Conservation (phyloP, 2,797 vertebrate genomes). For the Geotrypetes seraphini region DNA sequence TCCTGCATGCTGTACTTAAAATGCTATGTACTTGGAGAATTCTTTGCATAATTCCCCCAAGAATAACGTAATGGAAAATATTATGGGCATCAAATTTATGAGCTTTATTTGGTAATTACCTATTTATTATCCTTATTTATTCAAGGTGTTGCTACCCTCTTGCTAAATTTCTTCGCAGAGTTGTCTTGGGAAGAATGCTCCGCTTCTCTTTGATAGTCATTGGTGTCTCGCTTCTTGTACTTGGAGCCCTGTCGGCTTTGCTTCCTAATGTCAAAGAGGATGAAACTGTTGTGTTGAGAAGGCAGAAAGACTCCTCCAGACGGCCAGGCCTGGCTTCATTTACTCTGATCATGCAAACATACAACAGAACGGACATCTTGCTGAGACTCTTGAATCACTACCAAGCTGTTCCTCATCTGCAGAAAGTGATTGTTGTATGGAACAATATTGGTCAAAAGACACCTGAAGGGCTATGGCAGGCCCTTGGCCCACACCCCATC, state of each 20-base stretch:
- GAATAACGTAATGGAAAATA: no score
- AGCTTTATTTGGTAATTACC: no score
- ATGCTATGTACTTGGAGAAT: no score
- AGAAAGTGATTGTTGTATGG: conserved; percentile 81
- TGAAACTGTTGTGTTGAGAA: conserved; percentile 36
- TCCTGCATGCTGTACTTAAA: no score
- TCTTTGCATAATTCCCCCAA: no score
- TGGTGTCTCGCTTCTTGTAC: conserved; percentile 52
- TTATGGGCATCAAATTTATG: no score
- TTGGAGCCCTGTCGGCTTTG: conserved; percentile 55
- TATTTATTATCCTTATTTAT: no score
- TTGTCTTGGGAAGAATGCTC: conserved; percentile 49
- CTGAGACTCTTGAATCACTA: conserved; percentile 88
- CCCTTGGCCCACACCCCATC: conserved; percentile 79
- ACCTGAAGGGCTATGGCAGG: conserved; percentile 72
- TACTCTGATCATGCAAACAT: conserved; percentile 85
- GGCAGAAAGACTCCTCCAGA: conserved; percentile 44
- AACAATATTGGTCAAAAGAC: conserved; percentile 77
- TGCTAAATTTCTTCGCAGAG: conserved; percentile 55
- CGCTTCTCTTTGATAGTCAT: conserved; percentile 48
- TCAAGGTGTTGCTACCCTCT: conserved; percentile 44
- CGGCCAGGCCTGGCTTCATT: conserved; percentile 50
- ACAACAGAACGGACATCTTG: conserved; percentile 85
- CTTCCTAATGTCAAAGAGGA: conserved; percentile 59
- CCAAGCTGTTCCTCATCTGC: conserved; percentile 78